phyloP scores from a whole-genome alignment of 2,113 vertebrate genomes.

The Martes martes region DNA sequence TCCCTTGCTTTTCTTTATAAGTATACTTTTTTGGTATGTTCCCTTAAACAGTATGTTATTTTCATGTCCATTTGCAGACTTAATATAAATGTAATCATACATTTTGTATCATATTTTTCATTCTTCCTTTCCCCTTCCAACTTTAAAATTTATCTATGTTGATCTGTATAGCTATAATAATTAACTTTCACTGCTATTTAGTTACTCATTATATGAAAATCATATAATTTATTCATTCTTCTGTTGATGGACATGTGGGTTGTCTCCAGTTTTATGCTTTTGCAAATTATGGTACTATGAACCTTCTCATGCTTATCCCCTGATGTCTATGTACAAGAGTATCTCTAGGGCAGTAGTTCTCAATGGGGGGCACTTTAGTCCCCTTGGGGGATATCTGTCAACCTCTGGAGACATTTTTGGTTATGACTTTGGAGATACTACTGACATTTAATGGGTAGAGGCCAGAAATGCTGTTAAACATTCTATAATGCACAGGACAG shows the following conservation, averaged over 20 bases:
- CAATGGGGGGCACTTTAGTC: not conserved
- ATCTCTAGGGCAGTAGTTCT: not conserved
- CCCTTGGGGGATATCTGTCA: not conserved
- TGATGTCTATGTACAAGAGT: not conserved
- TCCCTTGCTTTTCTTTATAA: not conserved
- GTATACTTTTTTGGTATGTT: not conserved
- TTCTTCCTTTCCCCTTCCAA: not conserved
- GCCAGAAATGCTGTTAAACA: not conserved
- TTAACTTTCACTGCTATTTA: not conserved
- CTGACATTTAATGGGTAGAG: not conserved
- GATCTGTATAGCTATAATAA: not conserved
- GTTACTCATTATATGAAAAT: not conserved
- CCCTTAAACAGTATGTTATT: not conserved
- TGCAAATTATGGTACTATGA: not conserved
- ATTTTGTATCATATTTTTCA: not conserved
- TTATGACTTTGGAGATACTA: not conserved
- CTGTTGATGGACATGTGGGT: not conserved
- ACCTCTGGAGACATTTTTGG: not conserved
- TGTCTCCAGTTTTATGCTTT: not conserved
- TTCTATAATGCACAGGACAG: not conserved
- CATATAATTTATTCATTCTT: not conserved
- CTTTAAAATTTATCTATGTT: not conserved
- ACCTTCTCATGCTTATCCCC: not conserved
- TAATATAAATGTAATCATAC: not conserved
- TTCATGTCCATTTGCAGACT: not conserved